These are phyloP conservation scores for Syrista parreyssii DNA, from an alignment of 2,888 invertebrate species.

Conservation along the genomic window DNA sequence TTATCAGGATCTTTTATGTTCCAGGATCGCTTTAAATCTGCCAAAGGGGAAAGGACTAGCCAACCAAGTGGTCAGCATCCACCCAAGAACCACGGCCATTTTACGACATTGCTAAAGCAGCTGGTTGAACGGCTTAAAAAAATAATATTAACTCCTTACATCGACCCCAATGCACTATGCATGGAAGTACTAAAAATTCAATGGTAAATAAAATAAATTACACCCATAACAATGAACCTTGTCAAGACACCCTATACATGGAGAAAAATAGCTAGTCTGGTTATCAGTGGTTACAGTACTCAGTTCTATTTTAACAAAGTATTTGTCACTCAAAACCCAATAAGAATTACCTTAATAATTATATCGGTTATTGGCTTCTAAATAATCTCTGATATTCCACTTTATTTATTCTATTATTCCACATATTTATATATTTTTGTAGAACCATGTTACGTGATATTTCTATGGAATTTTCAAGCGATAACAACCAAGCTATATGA, in stretches of 20 bases:
- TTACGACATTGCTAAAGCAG: background rate
- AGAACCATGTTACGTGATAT: background rate
- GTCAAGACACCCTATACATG: background rate
- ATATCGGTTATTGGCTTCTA: too few relatives aligned
- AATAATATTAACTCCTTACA: background rate
- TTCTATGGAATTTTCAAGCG: background rate
- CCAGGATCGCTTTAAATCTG: background rate
- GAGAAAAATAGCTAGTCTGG: too few relatives aligned
- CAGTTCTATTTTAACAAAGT: too few relatives aligned
- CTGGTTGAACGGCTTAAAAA: background rate
- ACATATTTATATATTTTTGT: background rate
- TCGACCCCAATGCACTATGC: background rate
- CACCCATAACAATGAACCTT: background rate
- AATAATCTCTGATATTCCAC: too few relatives aligned
- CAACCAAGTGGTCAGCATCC: background rate
- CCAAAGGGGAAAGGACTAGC: background rate
- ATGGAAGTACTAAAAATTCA: background rate
- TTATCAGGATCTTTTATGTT: slow-evolving; percentile 38
- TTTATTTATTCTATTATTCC: too few relatives aligned
- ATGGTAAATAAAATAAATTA: background rate
- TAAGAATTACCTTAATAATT: too few relatives aligned
- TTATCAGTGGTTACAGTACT: too few relatives aligned
- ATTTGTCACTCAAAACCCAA: too few relatives aligned
- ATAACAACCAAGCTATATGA: background rate
- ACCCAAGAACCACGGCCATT: background rate